Base-by-base conservation (phyloP, 1,140 invertebrate species). In the Pararge aegeria region DNA sequence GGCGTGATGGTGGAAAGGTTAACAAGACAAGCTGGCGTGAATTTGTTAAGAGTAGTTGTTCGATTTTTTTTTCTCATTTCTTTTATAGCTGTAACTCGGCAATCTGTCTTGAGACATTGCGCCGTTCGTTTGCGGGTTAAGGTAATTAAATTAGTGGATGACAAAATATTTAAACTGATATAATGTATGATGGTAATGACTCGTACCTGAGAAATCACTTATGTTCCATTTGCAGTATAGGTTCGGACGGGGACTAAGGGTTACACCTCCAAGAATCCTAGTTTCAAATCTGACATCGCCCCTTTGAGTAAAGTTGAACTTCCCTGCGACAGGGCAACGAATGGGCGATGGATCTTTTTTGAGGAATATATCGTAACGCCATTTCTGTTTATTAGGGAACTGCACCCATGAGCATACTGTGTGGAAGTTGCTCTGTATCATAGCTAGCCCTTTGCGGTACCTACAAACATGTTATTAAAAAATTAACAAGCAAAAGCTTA, bases 341-440 rank as follows among this genome's bases (percentile, higher is more conserved):
- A 99, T 95, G 3, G 97, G 95, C 0, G 97, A 94, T 0, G 98
- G 98, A 89, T 98, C 95, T 83, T 96, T 95, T 20, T 97, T 97
- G 34, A 98, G 90, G 66, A 96, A 95, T 42, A 97, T 89, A 83
- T 97, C 95, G 70, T 97, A 98, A 72, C 95, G 95, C 97, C 97
- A 98, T 51, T 94, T 91, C 62, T 94, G 92, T 68, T 94, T 93
- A 73, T 97, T 97, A 9, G 93, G 92, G 88, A 98, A 98, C 73
- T 97, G 96, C 6, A 97, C 95, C 96, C 96, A 98, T 0, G 97
- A 97, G 70, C 97, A 98, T 0, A 98, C 97, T 5, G 96, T 98
- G 63, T 95, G 94, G 73, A 97, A 98, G 78, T 97, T 93, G 66
- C 97, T 95, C 78, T 94, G 95, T 48, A 97, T 98, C 64, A 97